Evolutionary conservation across 2,797 vertebrate species (phyloP).

Genomic region (Mormyrus hasselquistii): DNA sequence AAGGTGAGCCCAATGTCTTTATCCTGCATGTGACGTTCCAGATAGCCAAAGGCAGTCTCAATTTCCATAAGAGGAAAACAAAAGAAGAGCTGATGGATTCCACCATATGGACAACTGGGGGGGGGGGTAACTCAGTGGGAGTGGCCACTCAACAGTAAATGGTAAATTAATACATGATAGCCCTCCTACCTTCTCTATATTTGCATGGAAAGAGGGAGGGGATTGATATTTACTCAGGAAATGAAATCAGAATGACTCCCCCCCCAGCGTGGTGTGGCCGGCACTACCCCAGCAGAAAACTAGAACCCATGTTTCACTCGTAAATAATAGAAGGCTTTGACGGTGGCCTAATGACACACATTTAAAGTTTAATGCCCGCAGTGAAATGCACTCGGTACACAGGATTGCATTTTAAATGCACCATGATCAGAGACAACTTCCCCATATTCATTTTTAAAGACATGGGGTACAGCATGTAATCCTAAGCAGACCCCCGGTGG

Average conservation of each 20-base stretch:
- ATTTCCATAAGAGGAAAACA: neutral
- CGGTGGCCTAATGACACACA: slow-evolving; percentile 5
- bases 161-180: slow-evolving; percentile 30
- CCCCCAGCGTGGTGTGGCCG: no score
- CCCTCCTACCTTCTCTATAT: slow-evolving; percentile 40
- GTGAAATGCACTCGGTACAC: slow-evolving; percentile 9
- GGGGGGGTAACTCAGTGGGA: neutral
- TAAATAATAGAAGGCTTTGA: slow-evolving; percentile 8
- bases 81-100: neutral
- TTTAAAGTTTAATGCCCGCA: slow-evolving; percentile 23
- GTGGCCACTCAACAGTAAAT: neutral
- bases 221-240: neutral
- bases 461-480: neutral
- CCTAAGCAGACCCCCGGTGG: neutral
- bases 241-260: neutral
- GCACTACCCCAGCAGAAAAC: neutral
- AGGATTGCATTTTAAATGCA: slow-evolving; percentile 22
- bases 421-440: slow-evolving; percentile 12
- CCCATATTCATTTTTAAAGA: slow-evolving; percentile 15
- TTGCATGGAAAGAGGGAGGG: slow-evolving; percentile 32
- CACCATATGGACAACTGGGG: neutral
- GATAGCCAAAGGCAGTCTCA: neutral
- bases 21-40: neutral
- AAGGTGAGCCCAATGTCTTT: neutral
- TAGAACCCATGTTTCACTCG: neutral